Evolutionary conservation across 1,140 invertebrate genomes (phyloP), one percentile per base, ranked within the genome.

Genomic region (Cotesia typhae): DNA sequence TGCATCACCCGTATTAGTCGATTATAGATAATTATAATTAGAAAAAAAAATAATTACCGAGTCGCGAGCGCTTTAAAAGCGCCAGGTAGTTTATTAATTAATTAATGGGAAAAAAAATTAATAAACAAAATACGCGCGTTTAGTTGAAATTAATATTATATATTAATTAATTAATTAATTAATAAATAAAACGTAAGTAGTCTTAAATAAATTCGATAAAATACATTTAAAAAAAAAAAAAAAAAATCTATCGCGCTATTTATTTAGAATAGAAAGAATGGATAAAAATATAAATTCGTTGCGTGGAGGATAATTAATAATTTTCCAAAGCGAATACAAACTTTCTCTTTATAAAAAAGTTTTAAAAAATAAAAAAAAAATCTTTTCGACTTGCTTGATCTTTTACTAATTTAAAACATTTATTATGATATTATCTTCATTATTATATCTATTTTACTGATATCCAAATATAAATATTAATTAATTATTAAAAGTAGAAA

Each of bases 251-350:
- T 14, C 59, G 59, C 59, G 35, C 17, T 12, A 41, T 65, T 65
- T 4, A n/a, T 37, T n/a, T 65, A 65, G 38, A 41, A 35, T 20
- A 67, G 51, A 9, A 53, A 67, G 28, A 28, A 28, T 28, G 28
- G 3, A 28, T 17, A 28, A 28, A 28, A 28, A 28, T 28, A 28
- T 28, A 14, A 52, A 12, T 12, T 9, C 51, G 41, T 53, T 53
- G 51, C 20, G 60, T 71, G 69, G 60, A 71, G 59, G 61, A 65
- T 70, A 70, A 61, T 61, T 70, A 59, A 69, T 61, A 37, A 71
- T 52, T 60, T 70, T 60, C 59, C 59, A 57, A 68, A 37, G 17
- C 35, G 36, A 68, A 47, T 47, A 47, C 41, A 47, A 47, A 47
- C 41, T 47, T 47, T 47, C 41, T 47, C 41, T 47, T 47, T 47